A percentile compares a stretch with the other conserved stretches of the same genome.
Conservation (phyloP, 2,888 invertebrate species). For the Yponomeuta malinellus region DNA sequence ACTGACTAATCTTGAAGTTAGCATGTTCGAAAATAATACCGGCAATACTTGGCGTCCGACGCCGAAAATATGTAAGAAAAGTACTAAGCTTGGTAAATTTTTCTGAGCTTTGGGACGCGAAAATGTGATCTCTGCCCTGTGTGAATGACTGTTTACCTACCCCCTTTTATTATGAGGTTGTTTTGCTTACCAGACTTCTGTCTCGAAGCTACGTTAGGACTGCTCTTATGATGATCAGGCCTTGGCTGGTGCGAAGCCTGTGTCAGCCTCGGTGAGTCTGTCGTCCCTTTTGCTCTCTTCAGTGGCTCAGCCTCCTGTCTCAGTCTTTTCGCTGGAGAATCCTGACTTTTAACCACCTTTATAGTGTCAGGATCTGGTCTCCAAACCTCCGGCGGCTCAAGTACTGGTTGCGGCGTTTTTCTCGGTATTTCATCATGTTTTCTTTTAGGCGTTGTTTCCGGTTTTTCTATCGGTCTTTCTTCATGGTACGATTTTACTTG, state of each 20-base stretch:
- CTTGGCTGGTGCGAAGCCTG: conserved; percentile 46
- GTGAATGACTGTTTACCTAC: too few species aligned
- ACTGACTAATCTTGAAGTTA: too few species aligned
- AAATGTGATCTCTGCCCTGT: too few species aligned
- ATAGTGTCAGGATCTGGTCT: conserved; percentile 66
- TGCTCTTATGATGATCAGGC: conserved; percentile 77
- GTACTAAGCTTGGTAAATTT: too few species aligned
- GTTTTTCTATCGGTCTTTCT: conserved; percentile 42
- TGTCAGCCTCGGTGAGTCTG: conserved; percentile 57
- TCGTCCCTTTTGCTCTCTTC: conserved; percentile 59
- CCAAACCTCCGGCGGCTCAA: conserved; percentile 35
- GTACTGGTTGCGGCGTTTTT: conserved; percentile 27
- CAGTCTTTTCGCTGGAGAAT: conserved; percentile 63
- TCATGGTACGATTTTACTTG: conserved; percentile 57
- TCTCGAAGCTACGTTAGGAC: conserved; percentile 77
- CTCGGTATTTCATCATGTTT: conserved; percentile 44
- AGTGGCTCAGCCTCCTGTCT: conserved; percentile 65
- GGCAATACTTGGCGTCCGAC: too few species aligned
- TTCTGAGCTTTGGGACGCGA: too few species aligned
- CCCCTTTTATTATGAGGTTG: too few species aligned
- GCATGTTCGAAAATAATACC: too few species aligned
- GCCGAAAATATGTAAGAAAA: too few species aligned
- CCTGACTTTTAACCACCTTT: conserved; percentile 52
- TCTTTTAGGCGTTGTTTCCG: conserved; percentile 37
- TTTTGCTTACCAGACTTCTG: conserved; percentile 52